Conservation (phyloP, 2,113 vertebrate species). For the Chascanopsetta lugubris region DNA sequence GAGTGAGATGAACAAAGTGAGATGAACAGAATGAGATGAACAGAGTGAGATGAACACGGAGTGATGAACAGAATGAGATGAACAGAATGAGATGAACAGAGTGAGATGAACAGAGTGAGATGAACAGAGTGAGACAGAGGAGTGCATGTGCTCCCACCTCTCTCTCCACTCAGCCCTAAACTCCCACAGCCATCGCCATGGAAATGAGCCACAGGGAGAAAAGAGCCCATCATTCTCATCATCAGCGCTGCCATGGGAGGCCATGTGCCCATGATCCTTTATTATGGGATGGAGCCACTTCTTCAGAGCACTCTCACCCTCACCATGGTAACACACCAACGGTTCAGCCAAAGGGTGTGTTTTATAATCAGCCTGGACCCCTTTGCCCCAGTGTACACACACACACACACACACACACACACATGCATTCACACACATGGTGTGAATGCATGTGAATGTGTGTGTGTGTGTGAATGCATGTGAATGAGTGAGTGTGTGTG, state of each 20-base stretch:
- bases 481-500: too few species aligned
- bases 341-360: conserved; percentile 19
- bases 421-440: neutral
- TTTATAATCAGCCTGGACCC: conserved; percentile 31
- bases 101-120: too few species aligned
- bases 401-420: conserved; percentile 20
- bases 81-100: too few species aligned
- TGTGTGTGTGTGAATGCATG: too few species aligned
- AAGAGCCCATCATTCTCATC: conserved; percentile 41
- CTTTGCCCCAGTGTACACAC: neutral
- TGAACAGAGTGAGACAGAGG: conserved; percentile 10
- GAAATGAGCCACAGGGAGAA: conserved; percentile 41
- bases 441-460: neutral
- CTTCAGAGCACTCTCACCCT: conserved; percentile 47
- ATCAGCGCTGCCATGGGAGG: conserved; percentile 25
- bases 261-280: conserved; percentile 28
- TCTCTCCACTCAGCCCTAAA: conserved; percentile 6
- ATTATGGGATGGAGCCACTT: conserved; percentile 43
- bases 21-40: too few species aligned
- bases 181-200: conserved; percentile 44
- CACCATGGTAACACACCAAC: conserved; percentile 61
- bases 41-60: too few species aligned
- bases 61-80: too few species aligned
- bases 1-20: too few species aligned
- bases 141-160: conserved; percentile 19